Evolutionary conservation across 2,888 invertebrate genomes (phyloP).

Genomic region (Trissolcus japonicus): DNA sequence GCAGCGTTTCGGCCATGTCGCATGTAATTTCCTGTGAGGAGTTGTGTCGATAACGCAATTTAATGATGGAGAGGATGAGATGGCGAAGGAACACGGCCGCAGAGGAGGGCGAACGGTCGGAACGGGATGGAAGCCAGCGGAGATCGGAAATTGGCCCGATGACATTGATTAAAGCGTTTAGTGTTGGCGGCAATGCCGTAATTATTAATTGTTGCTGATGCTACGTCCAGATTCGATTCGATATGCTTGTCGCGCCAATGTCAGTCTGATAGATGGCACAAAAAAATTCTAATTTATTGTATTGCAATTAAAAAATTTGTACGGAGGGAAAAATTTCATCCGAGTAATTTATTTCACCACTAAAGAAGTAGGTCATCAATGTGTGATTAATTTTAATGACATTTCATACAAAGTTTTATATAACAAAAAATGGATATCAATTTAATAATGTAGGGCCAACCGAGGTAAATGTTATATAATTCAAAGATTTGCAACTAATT

Average conservation of each 20-base stretch:
- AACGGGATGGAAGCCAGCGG: slow-evolving; percentile 67
- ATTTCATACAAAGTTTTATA: no score
- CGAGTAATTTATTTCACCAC: no score
- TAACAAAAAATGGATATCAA: no score
- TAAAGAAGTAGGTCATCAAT: no score
- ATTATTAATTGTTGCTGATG: slow-evolving; percentile 73
- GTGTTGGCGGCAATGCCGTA: slow-evolving; percentile 70
- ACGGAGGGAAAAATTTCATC: no score
- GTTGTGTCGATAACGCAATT: slow-evolving; percentile 63
- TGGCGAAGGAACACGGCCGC: slow-evolving; percentile 56
- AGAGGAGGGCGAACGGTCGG: slow-evolving; percentile 58
- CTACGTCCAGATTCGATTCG: slow-evolving; percentile 59
- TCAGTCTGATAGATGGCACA: slow-evolving; percentile 34
- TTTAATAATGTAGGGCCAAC: no score
- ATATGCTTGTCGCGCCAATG: slow-evolving; percentile 36
- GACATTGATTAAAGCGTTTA: slow-evolving; percentile 76
- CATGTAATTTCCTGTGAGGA: slow-evolving; percentile 74
- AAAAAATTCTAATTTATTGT: background rate
- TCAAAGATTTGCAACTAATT: no score
- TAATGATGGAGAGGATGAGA: slow-evolving; percentile 51
- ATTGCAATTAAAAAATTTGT: no score
- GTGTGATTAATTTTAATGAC: no score
- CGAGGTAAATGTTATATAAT: no score
- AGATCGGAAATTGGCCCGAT: slow-evolving; percentile 76
- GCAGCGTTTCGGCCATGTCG: slow-evolving; percentile 71